Conservation (phyloP, 2,888 invertebrate species). For the Hartigia nigra region DNA sequence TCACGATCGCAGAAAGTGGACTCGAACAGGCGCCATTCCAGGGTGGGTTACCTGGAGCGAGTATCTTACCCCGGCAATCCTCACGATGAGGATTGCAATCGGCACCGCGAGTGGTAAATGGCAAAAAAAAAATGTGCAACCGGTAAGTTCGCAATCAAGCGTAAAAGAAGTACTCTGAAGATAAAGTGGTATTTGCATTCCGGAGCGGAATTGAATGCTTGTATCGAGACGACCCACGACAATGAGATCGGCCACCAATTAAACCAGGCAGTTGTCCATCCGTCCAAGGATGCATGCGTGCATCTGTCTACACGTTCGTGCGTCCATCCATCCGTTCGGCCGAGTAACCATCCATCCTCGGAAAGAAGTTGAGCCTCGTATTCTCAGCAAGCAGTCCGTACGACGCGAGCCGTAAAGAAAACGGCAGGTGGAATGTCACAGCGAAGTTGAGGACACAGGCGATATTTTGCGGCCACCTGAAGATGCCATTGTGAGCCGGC, state of each 20-base stretch:
- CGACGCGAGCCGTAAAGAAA: neutral
- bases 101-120: neutral
- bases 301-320: neutral
- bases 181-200: neutral
- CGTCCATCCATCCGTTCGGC: neutral
- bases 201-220: neutral
- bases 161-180: neutral
- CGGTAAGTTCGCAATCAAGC: neutral
- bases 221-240: neutral
- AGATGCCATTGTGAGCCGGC: conserved; percentile 19
- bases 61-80: neutral
- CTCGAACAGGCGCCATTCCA: neutral
- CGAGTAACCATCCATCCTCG: neutral
- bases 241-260: neutral
- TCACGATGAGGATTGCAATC: neutral
- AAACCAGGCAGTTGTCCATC: neutral
- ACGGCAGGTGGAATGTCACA: conserved; percentile 33
- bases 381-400: neutral
- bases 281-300: neutral
- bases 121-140: neutral
- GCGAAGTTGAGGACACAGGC: neutral
- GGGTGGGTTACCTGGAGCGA: neutral
- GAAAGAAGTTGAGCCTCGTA: neutral
- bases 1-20: neutral
- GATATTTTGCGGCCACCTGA: conserved; percentile 4